Evolutionary conservation across 2,113 vertebrate genomes (phyloP).

Genomic region (Phasianus colchicus): DNA sequence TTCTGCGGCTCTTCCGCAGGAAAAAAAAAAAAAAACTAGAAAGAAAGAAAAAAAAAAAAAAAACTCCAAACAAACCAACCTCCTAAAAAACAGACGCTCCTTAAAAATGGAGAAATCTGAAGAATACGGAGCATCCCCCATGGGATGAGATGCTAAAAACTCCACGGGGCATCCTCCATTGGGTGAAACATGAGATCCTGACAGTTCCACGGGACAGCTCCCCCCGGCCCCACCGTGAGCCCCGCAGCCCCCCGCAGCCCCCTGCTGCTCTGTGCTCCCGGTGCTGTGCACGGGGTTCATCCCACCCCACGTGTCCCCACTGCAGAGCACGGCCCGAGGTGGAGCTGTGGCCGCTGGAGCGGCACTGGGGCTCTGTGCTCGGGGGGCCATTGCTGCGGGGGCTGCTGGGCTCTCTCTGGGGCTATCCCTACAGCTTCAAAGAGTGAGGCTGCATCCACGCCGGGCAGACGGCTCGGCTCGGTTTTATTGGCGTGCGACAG

Average conservation of each 20-base stretch:
- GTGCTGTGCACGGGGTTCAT: too few relatives aligned
- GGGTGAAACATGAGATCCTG: background rate
- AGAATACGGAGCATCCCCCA: background rate
- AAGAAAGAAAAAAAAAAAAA: too few relatives aligned
- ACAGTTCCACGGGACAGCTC: background rate
- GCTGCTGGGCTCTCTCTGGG: background rate
- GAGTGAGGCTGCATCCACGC: background rate
- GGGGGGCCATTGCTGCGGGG: fast-evolving
- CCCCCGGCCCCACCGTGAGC: background rate
- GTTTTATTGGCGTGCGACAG: background rate
- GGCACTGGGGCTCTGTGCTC: fast-evolving
- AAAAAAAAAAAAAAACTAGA: too few relatives aligned
- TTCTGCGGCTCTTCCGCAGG: fast-evolving
- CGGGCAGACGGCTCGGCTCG: background rate
- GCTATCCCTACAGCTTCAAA: background rate
- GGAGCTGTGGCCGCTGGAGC: background rate
- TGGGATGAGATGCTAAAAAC: too few relatives aligned
- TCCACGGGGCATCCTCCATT: too few relatives aligned
- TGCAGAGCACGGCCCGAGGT: background rate
- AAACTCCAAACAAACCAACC: too few relatives aligned
- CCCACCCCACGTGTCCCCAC: too few relatives aligned
- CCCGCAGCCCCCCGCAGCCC: too few relatives aligned
- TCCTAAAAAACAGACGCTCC: background rate
- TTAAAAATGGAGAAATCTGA: background rate
- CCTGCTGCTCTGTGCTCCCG: background rate